These are phyloP conservation scores for Stegodyphus mimosarum DNA, from an alignment of 1,140 invertebrate species.

Conservation along the genomic window DNA sequence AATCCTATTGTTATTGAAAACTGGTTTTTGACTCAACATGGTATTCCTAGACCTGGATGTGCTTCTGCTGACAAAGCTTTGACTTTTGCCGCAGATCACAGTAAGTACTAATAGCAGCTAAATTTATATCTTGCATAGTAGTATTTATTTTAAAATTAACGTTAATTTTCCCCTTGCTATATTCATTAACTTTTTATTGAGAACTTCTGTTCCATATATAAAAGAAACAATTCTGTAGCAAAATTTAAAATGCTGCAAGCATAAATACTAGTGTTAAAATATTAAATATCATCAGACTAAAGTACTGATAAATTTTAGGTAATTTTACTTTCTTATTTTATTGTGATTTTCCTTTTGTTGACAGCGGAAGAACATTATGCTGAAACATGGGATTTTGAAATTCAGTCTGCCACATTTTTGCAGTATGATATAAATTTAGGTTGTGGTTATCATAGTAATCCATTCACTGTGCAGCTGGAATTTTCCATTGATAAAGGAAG, in stretches of 20 bases:
- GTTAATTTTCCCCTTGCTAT: too few species aligned
- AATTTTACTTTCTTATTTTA: background rate
- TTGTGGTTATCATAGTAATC: conserved; percentile 65
- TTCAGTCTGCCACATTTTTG: conserved; percentile 68
- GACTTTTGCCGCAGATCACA: conserved; percentile 54
- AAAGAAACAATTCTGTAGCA: too few species aligned
- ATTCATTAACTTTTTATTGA: too few species aligned
- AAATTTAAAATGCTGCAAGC: too few species aligned
- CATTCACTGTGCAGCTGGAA: conserved; percentile 66
- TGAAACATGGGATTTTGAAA: conserved; percentile 70
- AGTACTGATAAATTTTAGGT: background rate
- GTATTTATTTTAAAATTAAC: too few species aligned
- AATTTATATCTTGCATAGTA: too few species aligned
- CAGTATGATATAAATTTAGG: conserved; percentile 70
- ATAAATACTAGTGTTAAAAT: too few species aligned
- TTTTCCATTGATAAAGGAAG: conserved; percentile 70
- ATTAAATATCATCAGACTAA: too few species aligned
- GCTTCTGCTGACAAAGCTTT: conserved; percentile 37
- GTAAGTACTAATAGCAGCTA: conserved; percentile 5
- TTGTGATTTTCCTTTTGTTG: conserved; percentile 6
- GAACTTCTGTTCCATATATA: too few species aligned
- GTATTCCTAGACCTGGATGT: conserved; percentile 45
- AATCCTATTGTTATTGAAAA: conserved; percentile 65
- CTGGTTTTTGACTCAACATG: conserved; percentile 67
- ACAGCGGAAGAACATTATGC: conserved; percentile 65